Conservation (phyloP, 2,888 invertebrate species). For the Pterobdella sp. region DNA sequence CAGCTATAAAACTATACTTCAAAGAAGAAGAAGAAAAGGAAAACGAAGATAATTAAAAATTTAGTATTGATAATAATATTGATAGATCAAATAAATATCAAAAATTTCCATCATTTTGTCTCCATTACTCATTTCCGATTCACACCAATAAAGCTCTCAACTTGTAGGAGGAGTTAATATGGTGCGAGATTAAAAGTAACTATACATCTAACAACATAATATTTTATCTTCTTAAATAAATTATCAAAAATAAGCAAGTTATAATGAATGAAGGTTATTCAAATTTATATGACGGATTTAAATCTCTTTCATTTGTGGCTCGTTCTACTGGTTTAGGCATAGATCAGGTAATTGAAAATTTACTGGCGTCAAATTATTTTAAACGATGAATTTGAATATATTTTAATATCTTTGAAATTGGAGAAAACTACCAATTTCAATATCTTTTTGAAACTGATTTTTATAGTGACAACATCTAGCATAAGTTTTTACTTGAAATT, state of each 20-base stretch:
- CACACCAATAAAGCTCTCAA: not conserved
- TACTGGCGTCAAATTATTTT: not conserved
- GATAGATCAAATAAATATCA: no score
- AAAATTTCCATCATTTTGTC: no score
- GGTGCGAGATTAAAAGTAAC: conserved; percentile 10
- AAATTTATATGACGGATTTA: not conserved
- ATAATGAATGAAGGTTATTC: conserved; percentile 4
- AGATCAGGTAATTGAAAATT: not conserved
- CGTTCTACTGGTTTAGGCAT: not conserved
- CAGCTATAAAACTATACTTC: no score
- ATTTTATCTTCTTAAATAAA: not conserved
- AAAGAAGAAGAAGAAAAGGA: no score
- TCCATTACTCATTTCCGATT: not conserved
- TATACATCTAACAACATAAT: not conserved
- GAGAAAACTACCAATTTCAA: no score
- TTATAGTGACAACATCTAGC: no score
- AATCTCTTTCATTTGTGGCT: not conserved
- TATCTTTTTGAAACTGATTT: no score
- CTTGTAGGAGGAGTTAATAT: conserved; percentile 3
- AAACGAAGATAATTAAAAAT: no score
- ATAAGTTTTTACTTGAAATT: no score
- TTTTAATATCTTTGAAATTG: no score
- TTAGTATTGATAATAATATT: no score
- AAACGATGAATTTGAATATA: not conserved
- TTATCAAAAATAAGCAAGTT: not conserved